Percentiles rank a stretch among this genome's conserved stretches.
These are phyloP conservation scores for Channallabes apus DNA, from an alignment of 2,797 vertebrate genomes.

Conservation along the genomic window DNA sequence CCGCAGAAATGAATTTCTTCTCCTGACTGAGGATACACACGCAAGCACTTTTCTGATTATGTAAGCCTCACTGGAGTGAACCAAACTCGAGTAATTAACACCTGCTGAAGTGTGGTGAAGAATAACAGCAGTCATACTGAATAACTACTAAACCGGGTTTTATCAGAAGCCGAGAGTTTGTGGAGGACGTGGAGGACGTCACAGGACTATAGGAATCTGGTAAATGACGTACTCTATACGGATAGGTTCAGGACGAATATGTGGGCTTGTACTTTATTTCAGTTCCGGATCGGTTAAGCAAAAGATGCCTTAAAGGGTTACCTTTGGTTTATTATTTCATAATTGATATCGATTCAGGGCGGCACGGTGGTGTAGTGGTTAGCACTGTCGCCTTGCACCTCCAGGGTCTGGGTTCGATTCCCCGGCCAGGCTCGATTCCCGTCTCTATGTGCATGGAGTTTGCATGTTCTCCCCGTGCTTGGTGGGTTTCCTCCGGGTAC, in stretches of 20 bases:
- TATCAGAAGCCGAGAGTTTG: neutral
- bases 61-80: constrained; percentile 23
- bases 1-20: neutral
- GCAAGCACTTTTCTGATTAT: constrained; percentile 25
- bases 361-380: no score
- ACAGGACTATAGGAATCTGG: neutral
- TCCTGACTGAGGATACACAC: constrained; percentile 20
- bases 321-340: no score
- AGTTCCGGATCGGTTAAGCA: neutral
- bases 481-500: no score
- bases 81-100: constrained; percentile 32
- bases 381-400: no score
- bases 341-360: no score
- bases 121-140: constrained; percentile 37
- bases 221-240: neutral
- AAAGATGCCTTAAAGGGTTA: no score
- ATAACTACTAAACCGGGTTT: neutral
- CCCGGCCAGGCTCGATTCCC: no score
- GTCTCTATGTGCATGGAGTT: no score
- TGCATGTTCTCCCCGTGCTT: no score
- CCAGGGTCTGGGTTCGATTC: no score
- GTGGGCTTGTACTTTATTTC: neutral
- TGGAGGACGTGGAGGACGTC: neutral
- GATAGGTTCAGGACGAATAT: neutral
- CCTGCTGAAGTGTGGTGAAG: constrained; percentile 29